Conservation (phyloP, 2,888 invertebrate genomes). For the Drosophila nr. medialis region DNA sequence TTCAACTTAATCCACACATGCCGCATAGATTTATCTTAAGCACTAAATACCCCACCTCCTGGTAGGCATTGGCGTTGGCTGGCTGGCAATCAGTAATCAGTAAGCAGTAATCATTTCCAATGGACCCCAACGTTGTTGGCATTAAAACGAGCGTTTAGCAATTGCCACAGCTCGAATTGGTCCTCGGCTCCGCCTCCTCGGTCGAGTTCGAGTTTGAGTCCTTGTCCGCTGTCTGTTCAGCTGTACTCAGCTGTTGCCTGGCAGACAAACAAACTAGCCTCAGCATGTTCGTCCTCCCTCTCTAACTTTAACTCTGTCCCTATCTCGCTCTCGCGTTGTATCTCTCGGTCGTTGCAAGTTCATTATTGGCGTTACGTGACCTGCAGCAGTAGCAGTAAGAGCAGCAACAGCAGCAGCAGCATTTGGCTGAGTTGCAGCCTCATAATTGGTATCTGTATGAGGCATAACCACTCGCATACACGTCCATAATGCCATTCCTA, state of each 20-base stretch:
- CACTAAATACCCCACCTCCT: neutral
- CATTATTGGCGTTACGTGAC: constrained; percentile 75
- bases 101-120: constrained; percentile 67
- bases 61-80: constrained; percentile 7
- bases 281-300: neutral
- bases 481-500: constrained; percentile 5
- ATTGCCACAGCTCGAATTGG: constrained; percentile 18
- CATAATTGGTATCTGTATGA: constrained; percentile 60
- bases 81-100: constrained; percentile 48
- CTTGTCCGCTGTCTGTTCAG: constrained; percentile 3
- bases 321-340: neutral
- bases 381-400: constrained; percentile 60
- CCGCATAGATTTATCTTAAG: constrained; percentile 31
- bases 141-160: constrained; percentile 49
- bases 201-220: neutral
- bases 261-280: constrained; percentile 4
- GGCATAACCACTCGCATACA: constrained; percentile 34
- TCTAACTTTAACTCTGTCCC: neutral
- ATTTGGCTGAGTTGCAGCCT: constrained; percentile 31
- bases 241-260: constrained; percentile 5
- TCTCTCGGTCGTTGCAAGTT: constrained; percentile 45
- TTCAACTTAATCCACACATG: constrained; percentile 8
- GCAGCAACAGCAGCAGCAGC: constrained; percentile 1
- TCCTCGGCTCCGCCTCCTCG: neutral
- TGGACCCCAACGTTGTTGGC: constrained; percentile 42